Evolutionary conservation across 23 tunicate species (phyloP).

Genomic region (Trididemnum miniatum): DNA sequence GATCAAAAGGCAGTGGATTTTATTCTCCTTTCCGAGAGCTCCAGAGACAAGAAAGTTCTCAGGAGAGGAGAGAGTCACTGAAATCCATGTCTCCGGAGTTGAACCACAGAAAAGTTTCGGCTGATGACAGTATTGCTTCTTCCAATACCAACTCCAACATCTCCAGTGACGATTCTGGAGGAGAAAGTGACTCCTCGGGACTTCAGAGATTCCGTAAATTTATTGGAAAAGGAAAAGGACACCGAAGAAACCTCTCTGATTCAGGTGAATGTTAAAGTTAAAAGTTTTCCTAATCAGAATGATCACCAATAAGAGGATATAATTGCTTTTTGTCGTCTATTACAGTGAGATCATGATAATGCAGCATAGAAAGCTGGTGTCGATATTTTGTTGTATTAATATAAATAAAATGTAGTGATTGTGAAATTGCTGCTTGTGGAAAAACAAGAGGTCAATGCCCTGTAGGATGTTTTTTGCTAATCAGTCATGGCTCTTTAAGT

Average conservation of each 20-base stretch:
- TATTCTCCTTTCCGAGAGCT: conserved; percentile 41
- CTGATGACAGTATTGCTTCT: conserved; percentile 3
- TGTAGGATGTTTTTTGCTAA: too few relatives aligned
- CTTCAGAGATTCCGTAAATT: neutral
- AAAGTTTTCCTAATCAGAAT: too few relatives aligned
- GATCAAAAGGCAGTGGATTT: conserved; percentile 31
- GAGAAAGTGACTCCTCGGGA: neutral
- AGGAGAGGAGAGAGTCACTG: neutral
- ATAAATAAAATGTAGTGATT: too few relatives aligned
- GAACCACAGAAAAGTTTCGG: neutral
- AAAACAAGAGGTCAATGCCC: too few relatives aligned
- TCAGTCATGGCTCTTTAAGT: too few relatives aligned
- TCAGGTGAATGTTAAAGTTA: conserved; percentile 1
- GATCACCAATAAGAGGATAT: too few relatives aligned
- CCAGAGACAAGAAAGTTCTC: neutral
- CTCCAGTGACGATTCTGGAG: neutral
- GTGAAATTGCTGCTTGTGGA: too few relatives aligned
- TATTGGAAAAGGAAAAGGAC: conserved; percentile 3
- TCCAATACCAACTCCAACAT: neutral
- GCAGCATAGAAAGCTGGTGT: too few relatives aligned
- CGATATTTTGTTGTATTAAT: too few relatives aligned
- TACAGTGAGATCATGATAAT: too few relatives aligned
- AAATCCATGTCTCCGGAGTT: neutral
- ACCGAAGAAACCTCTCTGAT: conserved; percentile 23
- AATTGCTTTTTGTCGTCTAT: too few relatives aligned